Base-by-base conservation (phyloP, 2,113 vertebrate genomes). In the Erpornis zantholeuca region DNA sequence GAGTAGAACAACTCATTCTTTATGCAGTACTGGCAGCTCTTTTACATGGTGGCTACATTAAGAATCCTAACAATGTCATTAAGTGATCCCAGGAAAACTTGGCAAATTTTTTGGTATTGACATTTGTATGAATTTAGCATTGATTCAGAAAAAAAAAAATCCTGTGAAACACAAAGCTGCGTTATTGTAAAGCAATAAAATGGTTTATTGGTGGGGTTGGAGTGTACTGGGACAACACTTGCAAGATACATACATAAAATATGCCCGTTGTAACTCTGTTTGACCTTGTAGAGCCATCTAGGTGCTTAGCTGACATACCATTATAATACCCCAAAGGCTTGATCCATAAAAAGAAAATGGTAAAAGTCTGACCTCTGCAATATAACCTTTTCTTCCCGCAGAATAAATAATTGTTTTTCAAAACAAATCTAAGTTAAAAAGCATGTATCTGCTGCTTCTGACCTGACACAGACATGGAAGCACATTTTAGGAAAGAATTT, bases 21-120 rank as follows among this genome's bases (percentile, higher is more conserved):
- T 97, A 98, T 98, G 95, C 90, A 88, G 94, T 95, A 90, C 96
- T 98, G 95, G 97, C 96, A 95, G 97, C 94, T 97, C 94, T 96
- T 98, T 97, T 97, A 92, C 93, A 92, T 90, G 97, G 97, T 96
- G 86, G 96, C 98, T 98, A 96, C 96, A 96, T 96, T 95, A 98
- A 97, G 97, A 98, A 98, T 98, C 98, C 92, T 97, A 98, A 97
- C 97, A 98, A 98, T 98, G 98, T 98, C 97, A 97, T 98, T 98
- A 98, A 97, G 76, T 97, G 97, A 98, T 96, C 88, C 61, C 90
- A 86, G 96, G 91, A 97, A 97, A 97, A 90, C 90, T 95, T 93
- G 65, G 83, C 73, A 97, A 86, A 88, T 95, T 96, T 96, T 96
- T 91, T 92, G 91, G 96, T 96, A 97, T 89, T 73, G 92, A 86